These are phyloP conservation scores for Mycetomoellerius zeteki DNA, from an alignment of 1,140 invertebrate species.

Conservation along the genomic window DNA sequence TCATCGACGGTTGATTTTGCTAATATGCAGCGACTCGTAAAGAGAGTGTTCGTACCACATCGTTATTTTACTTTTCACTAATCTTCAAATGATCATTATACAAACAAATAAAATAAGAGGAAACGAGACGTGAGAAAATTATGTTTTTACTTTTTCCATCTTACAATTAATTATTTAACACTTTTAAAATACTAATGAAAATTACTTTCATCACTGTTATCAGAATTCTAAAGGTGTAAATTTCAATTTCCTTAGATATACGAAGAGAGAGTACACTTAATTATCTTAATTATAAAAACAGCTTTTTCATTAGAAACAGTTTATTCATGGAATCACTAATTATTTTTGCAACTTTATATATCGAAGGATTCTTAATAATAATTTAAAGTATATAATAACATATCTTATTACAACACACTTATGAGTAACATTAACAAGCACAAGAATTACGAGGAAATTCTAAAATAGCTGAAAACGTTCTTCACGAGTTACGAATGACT, in stretches of 20 bases:
- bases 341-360: neutral
- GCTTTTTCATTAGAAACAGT: neutral
- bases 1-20: conserved; percentile 60
- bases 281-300: neutral
- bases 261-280: neutral
- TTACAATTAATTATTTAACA: neutral
- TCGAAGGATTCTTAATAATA: neutral
- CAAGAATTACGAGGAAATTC: neutral
- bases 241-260: conserved; percentile 21
- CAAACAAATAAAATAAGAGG: neutral
- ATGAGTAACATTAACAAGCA: conserved; percentile 10
- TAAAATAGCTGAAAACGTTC: conserved; percentile 2
- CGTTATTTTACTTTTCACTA: conserved; percentile 15
- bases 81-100: neutral
- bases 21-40: conserved; percentile 42
- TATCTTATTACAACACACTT: conserved; percentile 12
- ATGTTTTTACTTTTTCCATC: neutral
- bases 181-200: neutral
- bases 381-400: conserved; percentile 18
- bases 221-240: conserved; percentile 3
- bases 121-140: neutral
- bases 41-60: neutral
- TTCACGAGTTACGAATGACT: neutral
- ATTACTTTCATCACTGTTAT: neutral
- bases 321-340: conserved; percentile 2